These are phyloP conservation scores for Tinamus major DNA, from an alignment of 2,797 vertebrate genomes.

Conservation along the genomic window DNA sequence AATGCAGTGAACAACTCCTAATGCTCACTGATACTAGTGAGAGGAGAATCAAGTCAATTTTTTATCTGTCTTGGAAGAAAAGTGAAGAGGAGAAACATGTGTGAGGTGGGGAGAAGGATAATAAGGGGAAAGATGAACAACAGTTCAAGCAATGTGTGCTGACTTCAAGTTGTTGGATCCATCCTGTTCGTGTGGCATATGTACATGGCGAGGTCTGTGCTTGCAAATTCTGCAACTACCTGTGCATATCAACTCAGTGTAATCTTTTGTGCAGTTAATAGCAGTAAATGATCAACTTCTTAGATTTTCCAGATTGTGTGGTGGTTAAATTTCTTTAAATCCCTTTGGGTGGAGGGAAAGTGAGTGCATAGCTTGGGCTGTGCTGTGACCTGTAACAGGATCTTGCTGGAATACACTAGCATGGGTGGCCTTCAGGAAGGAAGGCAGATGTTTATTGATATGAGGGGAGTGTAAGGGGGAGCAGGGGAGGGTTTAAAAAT, in stretches of 20 bases:
- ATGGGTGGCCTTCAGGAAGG: conserved; percentile 47
- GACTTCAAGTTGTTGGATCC: conserved; percentile 1
- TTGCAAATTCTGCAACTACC: conserved; percentile 47
- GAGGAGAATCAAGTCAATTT: background rate
- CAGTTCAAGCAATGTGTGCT: background rate
- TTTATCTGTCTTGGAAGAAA: background rate
- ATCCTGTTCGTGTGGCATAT: background rate
- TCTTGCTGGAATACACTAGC: conserved; percentile 69
- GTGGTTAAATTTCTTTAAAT: conserved; percentile 69
- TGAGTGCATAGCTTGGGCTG: conserved; percentile 14
- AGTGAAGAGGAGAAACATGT: background rate
- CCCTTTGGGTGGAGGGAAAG: conserved; percentile 44
- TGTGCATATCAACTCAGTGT: conserved; percentile 40
- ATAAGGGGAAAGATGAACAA: background rate
- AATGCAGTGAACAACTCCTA: background rate
- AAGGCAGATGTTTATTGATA: conserved; percentile 41
- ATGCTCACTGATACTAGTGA: background rate
- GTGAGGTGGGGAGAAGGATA: background rate
- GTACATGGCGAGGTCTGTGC: background rate
- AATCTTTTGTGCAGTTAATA: conserved; percentile 71
- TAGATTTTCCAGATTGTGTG: conserved; percentile 73
- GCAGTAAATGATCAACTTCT: conserved; percentile 81
- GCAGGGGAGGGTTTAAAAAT: conserved; percentile 67
- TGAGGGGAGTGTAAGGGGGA: background rate
- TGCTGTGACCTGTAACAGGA: conserved; percentile 71